Evolutionary conservation across 1,140 invertebrate species (phyloP).

Genomic region (Batillaria attramentaria): DNA sequence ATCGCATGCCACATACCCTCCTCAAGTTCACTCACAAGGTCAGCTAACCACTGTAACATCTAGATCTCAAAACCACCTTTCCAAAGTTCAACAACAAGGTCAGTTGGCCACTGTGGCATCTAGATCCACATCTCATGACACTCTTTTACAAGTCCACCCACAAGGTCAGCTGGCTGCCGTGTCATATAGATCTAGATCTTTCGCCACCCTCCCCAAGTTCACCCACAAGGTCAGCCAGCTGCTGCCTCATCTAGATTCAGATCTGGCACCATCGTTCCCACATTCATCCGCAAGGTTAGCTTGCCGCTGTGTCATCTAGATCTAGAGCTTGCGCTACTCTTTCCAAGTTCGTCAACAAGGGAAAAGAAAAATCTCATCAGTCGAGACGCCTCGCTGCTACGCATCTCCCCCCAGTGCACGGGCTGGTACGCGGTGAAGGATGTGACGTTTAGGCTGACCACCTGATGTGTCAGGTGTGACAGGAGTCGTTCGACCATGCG

Average conservation of each 20-base stretch:
- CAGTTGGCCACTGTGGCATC: too few species aligned
- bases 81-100: too few species aligned
- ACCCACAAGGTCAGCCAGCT: not conserved
- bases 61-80: too few species aligned
- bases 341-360: constrained; percentile 19
- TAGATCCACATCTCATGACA: too few species aligned
- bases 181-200: too few species aligned
- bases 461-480: constrained; percentile 54
- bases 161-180: too few species aligned
- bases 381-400: not conserved
- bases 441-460: constrained; percentile 21
- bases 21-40: too few species aligned
- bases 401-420: constrained; percentile 22
- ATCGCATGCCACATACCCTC: too few species aligned
- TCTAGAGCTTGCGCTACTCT: not conserved
- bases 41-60: too few species aligned
- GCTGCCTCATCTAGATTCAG: not conserved
- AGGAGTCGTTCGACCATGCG: constrained; percentile 52
- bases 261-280: not conserved
- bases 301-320: too few species aligned
- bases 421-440: not conserved
- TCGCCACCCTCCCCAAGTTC: too few species aligned
- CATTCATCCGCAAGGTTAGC: not conserved
- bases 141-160: too few species aligned
- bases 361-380: constrained; percentile 28